phyloP scores from a whole-genome alignment of 2,113 vertebrate genomes.

The Platycercus adscitus region DNA sequence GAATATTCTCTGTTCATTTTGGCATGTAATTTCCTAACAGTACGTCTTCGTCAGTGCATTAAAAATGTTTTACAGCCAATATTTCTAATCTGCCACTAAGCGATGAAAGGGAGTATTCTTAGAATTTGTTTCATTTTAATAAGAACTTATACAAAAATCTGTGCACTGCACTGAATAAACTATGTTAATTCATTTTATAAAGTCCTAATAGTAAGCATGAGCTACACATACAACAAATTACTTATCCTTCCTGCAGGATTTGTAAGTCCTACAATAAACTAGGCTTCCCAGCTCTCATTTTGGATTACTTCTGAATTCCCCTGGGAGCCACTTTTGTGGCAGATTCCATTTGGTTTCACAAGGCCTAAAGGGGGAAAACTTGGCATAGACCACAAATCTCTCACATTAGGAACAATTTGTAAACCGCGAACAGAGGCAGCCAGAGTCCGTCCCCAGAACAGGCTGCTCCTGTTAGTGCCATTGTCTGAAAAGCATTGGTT shows the following conservation, averaged over 20 bases:
- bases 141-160: not conserved
- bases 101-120: not conserved
- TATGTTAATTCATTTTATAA: conserved; percentile 2
- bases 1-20: not conserved
- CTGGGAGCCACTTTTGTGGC: conserved; percentile 74
- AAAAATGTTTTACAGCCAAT: not conserved
- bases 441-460: conserved; percentile 69
- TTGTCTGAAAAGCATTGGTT: conserved; percentile 71
- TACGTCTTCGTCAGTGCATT: not conserved
- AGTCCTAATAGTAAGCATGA: conserved; percentile 8
- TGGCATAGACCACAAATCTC: conserved; percentile 76
- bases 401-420: conserved; percentile 77
- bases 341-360: conserved; percentile 77
- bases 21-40: not conserved
- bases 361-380: conserved; percentile 68
- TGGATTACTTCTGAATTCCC: conserved; percentile 71
- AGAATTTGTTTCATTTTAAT: not conserved
- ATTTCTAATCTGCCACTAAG: not conserved
- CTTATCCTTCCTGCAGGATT: conserved; percentile 57
- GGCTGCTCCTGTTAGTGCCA: conserved; percentile 76
- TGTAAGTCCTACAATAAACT: conserved; percentile 38
- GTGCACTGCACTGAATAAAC: not conserved
- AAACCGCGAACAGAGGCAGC: conserved; percentile 71
- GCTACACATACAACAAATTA: conserved; percentile 36
- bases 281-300: conserved; percentile 56